Conservation (phyloP, 2,888 invertebrate species). For the Steinernema carpocapsae region DNA sequence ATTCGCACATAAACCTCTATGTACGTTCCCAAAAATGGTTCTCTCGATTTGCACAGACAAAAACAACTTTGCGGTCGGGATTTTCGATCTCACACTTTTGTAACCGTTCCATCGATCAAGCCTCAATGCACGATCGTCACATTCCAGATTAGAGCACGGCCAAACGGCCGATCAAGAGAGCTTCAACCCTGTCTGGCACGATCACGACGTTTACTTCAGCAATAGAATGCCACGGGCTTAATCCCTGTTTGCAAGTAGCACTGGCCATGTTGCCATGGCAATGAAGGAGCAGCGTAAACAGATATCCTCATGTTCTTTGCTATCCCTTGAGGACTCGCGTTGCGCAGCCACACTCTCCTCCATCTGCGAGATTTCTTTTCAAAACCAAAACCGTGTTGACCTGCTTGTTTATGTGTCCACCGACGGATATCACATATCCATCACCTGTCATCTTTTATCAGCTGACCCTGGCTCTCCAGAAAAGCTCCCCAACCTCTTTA, state of each 20-base stretch:
- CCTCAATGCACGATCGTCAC: no score
- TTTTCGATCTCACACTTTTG: background rate
- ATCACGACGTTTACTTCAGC: no score
- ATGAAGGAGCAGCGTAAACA: conserved; percentile 11
- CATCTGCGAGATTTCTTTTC: background rate
- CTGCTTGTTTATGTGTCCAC: conserved; percentile 29
- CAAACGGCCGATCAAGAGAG: no score
- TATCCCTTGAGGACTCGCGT: background rate
- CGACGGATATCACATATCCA: conserved; percentile 24
- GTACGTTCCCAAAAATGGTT: background rate
- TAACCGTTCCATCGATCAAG: background rate
- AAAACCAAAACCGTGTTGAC: background rate
- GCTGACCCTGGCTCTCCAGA: conserved; percentile 7
- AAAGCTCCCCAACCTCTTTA: background rate
- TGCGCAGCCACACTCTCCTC: background rate
- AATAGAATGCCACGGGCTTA: background rate
- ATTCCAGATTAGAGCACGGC: no score
- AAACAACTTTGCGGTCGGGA: background rate
- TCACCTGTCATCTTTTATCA: conserved; percentile 32
- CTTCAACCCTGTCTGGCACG: no score
- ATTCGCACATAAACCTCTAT: conserved; percentile 27
- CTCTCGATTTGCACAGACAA: background rate
- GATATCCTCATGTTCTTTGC: background rate
- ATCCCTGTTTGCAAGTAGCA: background rate
- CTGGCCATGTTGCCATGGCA: conserved; percentile 4